A percentile compares a stretch with the other conserved stretches of the same genome.
These are phyloP conservation scores for Amazona guildingii DNA, from an alignment of 2,113 vertebrate species.

Conservation along the genomic window DNA sequence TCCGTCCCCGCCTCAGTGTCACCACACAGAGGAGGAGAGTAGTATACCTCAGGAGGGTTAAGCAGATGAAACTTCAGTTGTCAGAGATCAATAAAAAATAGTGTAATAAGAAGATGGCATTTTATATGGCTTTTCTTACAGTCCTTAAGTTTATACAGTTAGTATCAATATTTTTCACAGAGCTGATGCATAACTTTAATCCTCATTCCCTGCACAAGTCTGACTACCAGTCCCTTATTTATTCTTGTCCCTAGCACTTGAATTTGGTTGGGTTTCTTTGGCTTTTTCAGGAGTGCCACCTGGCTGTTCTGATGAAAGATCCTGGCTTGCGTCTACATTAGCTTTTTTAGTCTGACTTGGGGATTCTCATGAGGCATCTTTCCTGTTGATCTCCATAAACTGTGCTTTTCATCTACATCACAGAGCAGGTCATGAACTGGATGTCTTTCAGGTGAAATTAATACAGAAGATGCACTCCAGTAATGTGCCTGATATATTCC, in stretches of 20 bases:
- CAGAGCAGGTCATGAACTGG: not conserved
- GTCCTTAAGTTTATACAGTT: not conserved
- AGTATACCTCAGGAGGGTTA: not conserved
- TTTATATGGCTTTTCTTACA: not conserved
- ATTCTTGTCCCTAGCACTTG: not conserved
- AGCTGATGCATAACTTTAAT: not conserved
- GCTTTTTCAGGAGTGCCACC: not conserved
- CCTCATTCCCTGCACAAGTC: not conserved
- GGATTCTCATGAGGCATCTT: not conserved
- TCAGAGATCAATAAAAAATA: not conserved
- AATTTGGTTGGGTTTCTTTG: not conserved
- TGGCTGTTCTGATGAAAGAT: not conserved
- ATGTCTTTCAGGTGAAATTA: conserved; percentile 8
- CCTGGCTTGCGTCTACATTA: not conserved
- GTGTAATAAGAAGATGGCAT: not conserved
- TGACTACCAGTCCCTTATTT: not conserved
- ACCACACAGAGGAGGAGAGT: not conserved
- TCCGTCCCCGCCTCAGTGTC: not conserved
- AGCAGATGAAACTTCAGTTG: not conserved
- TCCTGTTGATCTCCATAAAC: not conserved
- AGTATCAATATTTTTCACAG: not conserved
- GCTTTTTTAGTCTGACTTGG: not conserved
- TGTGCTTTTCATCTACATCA: not conserved
- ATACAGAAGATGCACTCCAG: not conserved
- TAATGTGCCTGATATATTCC: not conserved